Evolutionary conservation across 2,113 vertebrate species (phyloP).

Genomic region (Proterorhinus semilunaris): DNA sequence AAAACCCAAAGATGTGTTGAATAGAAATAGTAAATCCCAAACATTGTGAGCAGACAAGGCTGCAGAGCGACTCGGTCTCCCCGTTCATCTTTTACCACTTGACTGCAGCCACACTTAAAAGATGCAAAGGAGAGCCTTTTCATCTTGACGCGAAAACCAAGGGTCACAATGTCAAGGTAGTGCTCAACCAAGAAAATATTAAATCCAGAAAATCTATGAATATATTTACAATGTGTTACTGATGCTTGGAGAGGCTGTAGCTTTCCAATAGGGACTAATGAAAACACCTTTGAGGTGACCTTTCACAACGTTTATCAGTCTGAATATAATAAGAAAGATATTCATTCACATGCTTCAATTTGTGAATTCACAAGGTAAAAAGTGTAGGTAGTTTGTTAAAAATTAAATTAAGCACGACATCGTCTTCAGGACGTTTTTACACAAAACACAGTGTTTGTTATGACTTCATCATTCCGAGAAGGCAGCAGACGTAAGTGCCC

Average conservation of each 20-base stretch:
- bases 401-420: not conserved
- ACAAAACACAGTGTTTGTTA: too few relatives aligned
- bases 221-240: conserved; percentile 62
- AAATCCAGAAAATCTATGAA: conserved; percentile 66
- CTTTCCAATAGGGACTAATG: not conserved
- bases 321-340: not conserved
- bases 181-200: conserved; percentile 51
- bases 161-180: conserved; percentile 65
- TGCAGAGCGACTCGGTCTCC: conserved; percentile 16
- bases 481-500: not conserved
- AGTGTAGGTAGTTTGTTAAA: not conserved
- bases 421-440: not conserved
- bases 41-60: not conserved
- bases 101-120: conserved; percentile 23
- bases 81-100: conserved; percentile 34
- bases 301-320: not conserved
- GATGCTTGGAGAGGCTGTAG: conserved; percentile 32
- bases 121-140: conserved; percentile 34
- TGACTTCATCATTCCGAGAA: not conserved
- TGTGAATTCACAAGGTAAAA: not conserved
- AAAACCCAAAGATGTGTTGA: too few relatives aligned
- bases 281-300: conserved; percentile 27
- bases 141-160: conserved; percentile 28
- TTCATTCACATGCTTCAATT: not conserved
- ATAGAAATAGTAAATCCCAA: not conserved